These are phyloP conservation scores for Hemaris fuciformis DNA, from an alignment of 2,888 invertebrate genomes.

Conservation along the genomic window DNA sequence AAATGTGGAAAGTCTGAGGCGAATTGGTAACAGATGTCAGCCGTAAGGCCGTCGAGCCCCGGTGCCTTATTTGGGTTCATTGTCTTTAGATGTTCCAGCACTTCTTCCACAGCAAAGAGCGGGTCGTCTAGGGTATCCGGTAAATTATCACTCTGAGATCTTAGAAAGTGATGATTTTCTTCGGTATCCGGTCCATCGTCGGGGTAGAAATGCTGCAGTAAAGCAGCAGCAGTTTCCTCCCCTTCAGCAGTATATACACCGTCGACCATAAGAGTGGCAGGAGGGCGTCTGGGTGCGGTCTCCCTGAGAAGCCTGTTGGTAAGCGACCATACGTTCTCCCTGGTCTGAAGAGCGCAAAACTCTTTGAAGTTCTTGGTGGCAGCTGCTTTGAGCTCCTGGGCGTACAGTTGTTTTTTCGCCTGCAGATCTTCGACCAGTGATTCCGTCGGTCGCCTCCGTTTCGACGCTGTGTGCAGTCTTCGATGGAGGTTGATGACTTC, in stretches of 20 bases:
- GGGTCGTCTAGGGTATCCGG: slow-evolving; percentile 11
- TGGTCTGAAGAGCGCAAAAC: slow-evolving; percentile 26
- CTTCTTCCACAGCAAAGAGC: slow-evolving; percentile 18
- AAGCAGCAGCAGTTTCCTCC: slow-evolving; percentile 18
- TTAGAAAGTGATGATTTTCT: background rate
- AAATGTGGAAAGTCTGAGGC: background rate
- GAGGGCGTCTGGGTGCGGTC: slow-evolving; percentile 16
- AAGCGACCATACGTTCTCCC: slow-evolving; percentile 27
- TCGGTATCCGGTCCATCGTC: slow-evolving; percentile 14
- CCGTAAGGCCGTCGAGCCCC: slow-evolving; percentile 23
- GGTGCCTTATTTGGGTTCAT: slow-evolving; percentile 28
- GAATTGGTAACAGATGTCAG: slow-evolving; percentile 19
- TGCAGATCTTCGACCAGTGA: background rate
- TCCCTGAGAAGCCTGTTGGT: slow-evolving; percentile 26
- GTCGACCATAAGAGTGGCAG: slow-evolving; percentile 16
- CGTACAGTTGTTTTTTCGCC: slow-evolving; percentile 10
- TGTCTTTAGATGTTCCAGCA: background rate
- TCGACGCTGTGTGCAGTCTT: background rate
- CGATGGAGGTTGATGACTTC: slow-evolving; percentile 10
- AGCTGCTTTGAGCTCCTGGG: background rate
- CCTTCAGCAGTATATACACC: slow-evolving; percentile 17
- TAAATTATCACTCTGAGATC: background rate
- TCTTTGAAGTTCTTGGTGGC: slow-evolving; percentile 23
- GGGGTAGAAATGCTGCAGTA: slow-evolving; percentile 12
- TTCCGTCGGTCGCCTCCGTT: slow-evolving; percentile 1